Evolutionary conservation across 2,797 vertebrate species (phyloP).

Genomic region (Spea hammondii): DNA sequence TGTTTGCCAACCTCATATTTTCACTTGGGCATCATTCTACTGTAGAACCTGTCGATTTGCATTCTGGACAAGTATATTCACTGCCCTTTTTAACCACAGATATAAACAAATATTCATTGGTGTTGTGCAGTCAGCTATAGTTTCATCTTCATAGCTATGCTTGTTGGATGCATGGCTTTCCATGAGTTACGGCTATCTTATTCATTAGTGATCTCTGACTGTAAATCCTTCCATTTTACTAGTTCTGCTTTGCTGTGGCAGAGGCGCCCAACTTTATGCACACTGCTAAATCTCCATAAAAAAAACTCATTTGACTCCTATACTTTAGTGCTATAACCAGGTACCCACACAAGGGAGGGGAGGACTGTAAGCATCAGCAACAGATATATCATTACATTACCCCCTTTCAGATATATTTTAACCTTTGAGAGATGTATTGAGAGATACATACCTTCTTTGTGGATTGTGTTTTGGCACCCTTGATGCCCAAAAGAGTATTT

Average conservation of each 20-base stretch:
- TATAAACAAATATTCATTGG: constrained; percentile 1
- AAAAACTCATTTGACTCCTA: not conserved
- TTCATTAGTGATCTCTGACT: constrained; percentile 4
- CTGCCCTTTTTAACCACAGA: not conserved
- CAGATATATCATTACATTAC: not conserved
- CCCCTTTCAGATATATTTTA: not conserved
- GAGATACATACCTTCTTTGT: too few species aligned
- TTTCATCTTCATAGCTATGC: constrained; percentile 2
- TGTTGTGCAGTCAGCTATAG: not conserved
- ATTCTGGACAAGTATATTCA: not conserved
- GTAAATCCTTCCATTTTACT: not conserved
- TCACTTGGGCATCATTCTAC: not conserved
- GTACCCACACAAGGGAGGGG: not conserved
- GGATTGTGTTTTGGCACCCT: too few species aligned
- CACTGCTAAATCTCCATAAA: too few species aligned
- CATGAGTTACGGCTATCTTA: not conserved
- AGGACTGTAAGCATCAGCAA: too few species aligned
- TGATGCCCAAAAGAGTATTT: too few species aligned
- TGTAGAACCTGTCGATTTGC: not conserved
- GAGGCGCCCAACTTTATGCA: not conserved
- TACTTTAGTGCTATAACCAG: not conserved
- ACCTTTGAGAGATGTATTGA: not conserved
- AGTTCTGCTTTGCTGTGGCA: not conserved
- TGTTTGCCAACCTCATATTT: constrained; percentile 8
- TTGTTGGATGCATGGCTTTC: not conserved